Percentiles rank a stretch among this genome's conserved stretches.
These are phyloP conservation scores for Orthonychiurus folsomi DNA, from an alignment of 2,888 invertebrate species.

Conservation along the genomic window DNA sequence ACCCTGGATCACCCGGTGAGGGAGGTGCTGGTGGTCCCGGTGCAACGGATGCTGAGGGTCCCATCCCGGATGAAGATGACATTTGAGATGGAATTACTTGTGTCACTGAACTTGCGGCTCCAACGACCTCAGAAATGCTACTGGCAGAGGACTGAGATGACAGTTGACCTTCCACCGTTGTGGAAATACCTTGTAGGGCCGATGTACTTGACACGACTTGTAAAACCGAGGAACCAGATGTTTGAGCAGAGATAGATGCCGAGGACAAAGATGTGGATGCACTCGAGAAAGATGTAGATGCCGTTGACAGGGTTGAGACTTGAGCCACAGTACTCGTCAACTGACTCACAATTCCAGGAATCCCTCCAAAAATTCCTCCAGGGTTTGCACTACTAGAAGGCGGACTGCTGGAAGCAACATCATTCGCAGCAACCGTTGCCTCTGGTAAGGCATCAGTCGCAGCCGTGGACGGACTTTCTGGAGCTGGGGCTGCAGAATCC, in stretches of 20 bases:
- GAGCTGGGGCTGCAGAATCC: background rate
- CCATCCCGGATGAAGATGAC: too few relatives aligned
- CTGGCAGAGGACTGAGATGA: conserved; percentile 3
- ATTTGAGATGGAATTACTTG: background rate
- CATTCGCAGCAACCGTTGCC: conserved; percentile 15
- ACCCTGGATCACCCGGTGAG: background rate
- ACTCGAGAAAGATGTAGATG: background rate
- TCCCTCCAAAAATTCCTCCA: conserved; percentile 10
- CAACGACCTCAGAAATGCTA: background rate
- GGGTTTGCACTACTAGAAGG: conserved; percentile 1
- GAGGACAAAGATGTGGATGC: conserved; percentile 8
- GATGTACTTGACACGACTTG: conserved; percentile 10
- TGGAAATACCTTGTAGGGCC: conserved; percentile 10
- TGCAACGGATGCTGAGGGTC: background rate
- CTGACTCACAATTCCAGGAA: conserved; percentile 2
- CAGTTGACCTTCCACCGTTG: conserved; percentile 5
- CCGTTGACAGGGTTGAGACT: background rate
- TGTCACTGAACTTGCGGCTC: background rate
- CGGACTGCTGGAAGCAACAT: conserved; percentile 10
- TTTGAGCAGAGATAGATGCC: background rate
- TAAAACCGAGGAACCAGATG: conserved; percentile 6
- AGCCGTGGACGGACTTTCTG: conserved; percentile 4
- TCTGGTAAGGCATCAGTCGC: conserved; percentile 15
- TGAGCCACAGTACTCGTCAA: conserved; percentile 9
- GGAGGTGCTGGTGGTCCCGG: background rate